phyloP scores from a whole-genome alignment of 2,888 invertebrate species.

The Noctua comes region DNA sequence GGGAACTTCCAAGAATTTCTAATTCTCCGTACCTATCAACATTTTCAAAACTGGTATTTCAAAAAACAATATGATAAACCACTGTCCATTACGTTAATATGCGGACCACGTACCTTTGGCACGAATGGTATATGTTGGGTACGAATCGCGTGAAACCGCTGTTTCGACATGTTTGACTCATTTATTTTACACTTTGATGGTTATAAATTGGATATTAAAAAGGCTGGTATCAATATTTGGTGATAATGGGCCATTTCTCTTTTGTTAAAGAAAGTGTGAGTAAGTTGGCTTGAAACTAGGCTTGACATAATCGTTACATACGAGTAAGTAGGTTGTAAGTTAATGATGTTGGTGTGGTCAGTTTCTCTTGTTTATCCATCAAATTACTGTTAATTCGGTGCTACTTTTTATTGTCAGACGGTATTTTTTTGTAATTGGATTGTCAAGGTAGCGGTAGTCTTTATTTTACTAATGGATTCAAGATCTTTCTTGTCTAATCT shows the following conservation, averaged over 20 bases:
- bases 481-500: background rate
- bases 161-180: slow-evolving; percentile 59
- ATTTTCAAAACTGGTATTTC: slow-evolving; percentile 42
- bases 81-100: slow-evolving; percentile 42
- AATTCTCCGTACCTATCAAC: slow-evolving; percentile 20
- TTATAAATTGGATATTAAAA: slow-evolving; percentile 53
- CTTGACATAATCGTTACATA: slow-evolving; percentile 8
- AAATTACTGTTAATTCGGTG: background rate
- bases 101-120: slow-evolving; percentile 45
- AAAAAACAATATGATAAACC: slow-evolving; percentile 53
- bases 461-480: background rate
- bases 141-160: slow-evolving; percentile 58
- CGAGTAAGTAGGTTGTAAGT: background rate
- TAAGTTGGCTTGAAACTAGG: background rate
- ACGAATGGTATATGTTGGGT: slow-evolving; percentile 51
- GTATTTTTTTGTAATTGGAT: background rate
- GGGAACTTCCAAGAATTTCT: slow-evolving; percentile 37
- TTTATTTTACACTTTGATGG: slow-evolving; percentile 51
- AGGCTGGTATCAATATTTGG: slow-evolving; percentile 20
- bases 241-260: slow-evolving; percentile 26
- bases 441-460: background rate
- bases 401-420: background rate
- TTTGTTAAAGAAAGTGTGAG: slow-evolving; percentile 18
- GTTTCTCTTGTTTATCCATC: slow-evolving; percentile 9
- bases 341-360: background rate